These are phyloP conservation scores for Nasonia longicornis DNA, from an alignment of 1,140 invertebrate genomes.

Conservation along the genomic window DNA sequence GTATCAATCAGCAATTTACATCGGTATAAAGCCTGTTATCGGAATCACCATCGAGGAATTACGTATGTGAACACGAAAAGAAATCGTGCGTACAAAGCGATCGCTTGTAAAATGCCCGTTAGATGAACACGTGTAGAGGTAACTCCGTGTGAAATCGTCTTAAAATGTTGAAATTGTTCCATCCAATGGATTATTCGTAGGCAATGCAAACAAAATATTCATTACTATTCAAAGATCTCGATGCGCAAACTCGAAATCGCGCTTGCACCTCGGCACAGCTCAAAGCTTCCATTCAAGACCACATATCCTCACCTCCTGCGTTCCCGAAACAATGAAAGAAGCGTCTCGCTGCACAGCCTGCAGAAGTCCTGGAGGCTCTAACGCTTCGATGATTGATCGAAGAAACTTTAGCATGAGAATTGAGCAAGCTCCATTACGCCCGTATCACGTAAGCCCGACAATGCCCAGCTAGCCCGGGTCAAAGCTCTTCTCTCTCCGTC, in stretches of 20 bases:
- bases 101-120: neutral
- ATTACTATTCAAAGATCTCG: too few relatives aligned
- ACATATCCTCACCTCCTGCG: neutral
- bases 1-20: conserved; percentile 5
- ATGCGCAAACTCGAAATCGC: neutral
- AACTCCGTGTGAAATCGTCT: too few relatives aligned
- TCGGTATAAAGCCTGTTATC: neutral
- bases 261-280: too few relatives aligned
- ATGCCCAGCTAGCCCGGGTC: neutral
- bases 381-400: conserved; percentile 30
- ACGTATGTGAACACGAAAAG: neutral
- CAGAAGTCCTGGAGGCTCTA: conserved; percentile 16
- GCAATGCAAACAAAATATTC: too few relatives aligned
- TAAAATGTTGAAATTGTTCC: too few relatives aligned
- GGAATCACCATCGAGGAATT: neutral
- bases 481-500: neutral
- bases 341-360: neutral
- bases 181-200: too few relatives aligned
- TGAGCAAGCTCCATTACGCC: neutral
- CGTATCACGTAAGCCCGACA: conserved; percentile 10
- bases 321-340: neutral
- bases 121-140: too few relatives aligned
- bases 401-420: conserved; percentile 8
- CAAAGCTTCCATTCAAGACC: too few relatives aligned
- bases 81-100: neutral